Conservation (phyloP, 2,113 vertebrate genomes). For the Taurulus bubalis region DNA sequence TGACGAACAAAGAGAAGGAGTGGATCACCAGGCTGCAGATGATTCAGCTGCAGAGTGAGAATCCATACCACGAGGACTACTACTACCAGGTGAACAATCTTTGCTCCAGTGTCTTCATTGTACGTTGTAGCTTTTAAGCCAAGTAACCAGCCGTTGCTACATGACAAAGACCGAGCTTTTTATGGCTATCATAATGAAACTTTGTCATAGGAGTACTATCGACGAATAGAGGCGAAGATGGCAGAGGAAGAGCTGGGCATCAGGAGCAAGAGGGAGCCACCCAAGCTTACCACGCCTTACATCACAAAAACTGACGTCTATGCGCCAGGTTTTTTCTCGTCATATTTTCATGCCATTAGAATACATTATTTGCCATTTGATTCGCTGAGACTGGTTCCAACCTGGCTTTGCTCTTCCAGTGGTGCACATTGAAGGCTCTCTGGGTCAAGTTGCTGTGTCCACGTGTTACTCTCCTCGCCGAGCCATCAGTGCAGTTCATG, state of each 20-base stretch:
- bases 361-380: neutral
- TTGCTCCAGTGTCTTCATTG: neutral
- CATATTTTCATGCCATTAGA: neutral
- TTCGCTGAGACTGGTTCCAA: neutral
- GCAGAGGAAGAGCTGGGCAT: conserved; percentile 88
- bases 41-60: conserved; percentile 96
- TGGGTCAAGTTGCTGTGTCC: conserved; percentile 94
- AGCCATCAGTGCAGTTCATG: conserved; percentile 92
- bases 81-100: conserved; percentile 91
- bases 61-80: conserved; percentile 90
- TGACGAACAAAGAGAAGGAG: conserved; percentile 93
- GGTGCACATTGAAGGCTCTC: conserved; percentile 92
- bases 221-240: conserved; percentile 88
- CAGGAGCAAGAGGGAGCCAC: conserved; percentile 85
- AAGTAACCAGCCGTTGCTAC: neutral
- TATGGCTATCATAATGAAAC: neutral
- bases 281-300: conserved; percentile 91
- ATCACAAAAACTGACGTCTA: conserved; percentile 91
- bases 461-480: conserved; percentile 95
- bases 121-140: neutral
- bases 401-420: conserved; percentile 80
- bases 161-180: neutral
- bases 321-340: conserved; percentile 84
- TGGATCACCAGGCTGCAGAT: conserved; percentile 95
- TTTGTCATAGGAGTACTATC: conserved; percentile 88